Evolutionary conservation across 2,797 vertebrate species (phyloP), one percentile per base, ranked within the genome.

Genomic region (Chanos chanos): DNA sequence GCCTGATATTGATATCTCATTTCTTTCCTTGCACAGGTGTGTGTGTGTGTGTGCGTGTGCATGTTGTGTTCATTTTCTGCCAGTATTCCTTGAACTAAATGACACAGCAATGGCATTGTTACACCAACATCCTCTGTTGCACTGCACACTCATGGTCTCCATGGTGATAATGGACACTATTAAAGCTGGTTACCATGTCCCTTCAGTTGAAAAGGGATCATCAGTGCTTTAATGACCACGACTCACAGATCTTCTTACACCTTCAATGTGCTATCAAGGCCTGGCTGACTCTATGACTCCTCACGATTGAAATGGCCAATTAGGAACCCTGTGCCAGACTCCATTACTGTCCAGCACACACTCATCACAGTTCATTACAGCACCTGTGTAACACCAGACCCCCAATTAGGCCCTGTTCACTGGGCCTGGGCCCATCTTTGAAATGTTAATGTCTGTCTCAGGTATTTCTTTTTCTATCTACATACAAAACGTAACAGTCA

Each of bases 311-410:
- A 67, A 72, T 49, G 60, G 51, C 64, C 63, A 75, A 75, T 72
- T 75, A 72, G 60, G 27, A 60, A 54, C 39, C 52, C 34, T 52
- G 47, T 48, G 55, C 31, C 21, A 15, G 59, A 64, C 43, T 61
- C 57, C 49, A 71, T 71, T 71, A 51, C 52, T 21, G 31, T 40
- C 56, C 55, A 33, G 45, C 36, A 44, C 59, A 65, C 52, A 44
- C 57, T 71, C 68, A 73, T 71, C 64, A 68, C 58, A 56, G 60
- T 59, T 73, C 60, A 73, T 76, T 73, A 76, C 68, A 51, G 73
- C 58, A 63, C 68, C 71, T 27, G 28, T 71, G 68, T 68, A 68
- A 73, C 71, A 51, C 48, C 62, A 61, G 64, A 45, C 37, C 49
- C 24, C 71, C 64, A 73, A 71, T 76, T 76, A 71, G 63, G 61